A percentile compares a stretch with the other conserved stretches of the same genome.
Conservation (phyloP, 2,113 vertebrate species). For the Myotis lucifugus region DNA sequence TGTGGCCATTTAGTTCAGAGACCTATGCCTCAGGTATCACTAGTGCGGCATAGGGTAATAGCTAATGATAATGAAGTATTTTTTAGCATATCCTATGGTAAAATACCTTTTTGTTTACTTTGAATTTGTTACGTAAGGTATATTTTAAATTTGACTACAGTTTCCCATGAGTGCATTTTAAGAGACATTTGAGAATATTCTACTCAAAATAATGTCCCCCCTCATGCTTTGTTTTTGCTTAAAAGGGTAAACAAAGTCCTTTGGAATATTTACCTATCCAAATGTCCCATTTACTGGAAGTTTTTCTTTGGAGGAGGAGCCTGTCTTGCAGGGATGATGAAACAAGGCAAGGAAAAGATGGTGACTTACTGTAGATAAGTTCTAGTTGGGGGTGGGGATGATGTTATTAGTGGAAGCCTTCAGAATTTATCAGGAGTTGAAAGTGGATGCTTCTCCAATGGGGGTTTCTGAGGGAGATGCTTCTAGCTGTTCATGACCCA, state of each 20-base stretch:
- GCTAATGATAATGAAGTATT: not conserved
- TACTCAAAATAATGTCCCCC: not conserved
- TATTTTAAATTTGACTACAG: not conserved
- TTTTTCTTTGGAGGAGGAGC: not conserved
- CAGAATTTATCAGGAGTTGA: not conserved
- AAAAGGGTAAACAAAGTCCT: not conserved
- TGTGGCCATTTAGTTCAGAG: not conserved
- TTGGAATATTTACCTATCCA: not conserved
- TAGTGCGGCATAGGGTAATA: not conserved
- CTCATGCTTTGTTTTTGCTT: not conserved
- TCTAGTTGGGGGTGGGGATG: no score
- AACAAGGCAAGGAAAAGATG: not conserved
- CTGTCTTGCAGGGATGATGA: not conserved
- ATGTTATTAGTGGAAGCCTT: not conserved
- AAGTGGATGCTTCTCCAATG: not conserved
- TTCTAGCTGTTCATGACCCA: not conserved
- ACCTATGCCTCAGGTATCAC: no score
- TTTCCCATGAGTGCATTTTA: not conserved
- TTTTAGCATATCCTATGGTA: not conserved
- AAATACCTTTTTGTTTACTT: not conserved
- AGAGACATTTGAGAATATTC: slow-evolving; percentile 7
- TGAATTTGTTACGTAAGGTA: not conserved
- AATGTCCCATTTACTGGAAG: not conserved
- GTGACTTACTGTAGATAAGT: not conserved
- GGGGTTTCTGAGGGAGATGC: not conserved